Evolutionary conservation across 1,140 invertebrate species (phyloP), one percentile per base, ranked within the genome.

Genomic region (Belonocnema kinseyi): DNA sequence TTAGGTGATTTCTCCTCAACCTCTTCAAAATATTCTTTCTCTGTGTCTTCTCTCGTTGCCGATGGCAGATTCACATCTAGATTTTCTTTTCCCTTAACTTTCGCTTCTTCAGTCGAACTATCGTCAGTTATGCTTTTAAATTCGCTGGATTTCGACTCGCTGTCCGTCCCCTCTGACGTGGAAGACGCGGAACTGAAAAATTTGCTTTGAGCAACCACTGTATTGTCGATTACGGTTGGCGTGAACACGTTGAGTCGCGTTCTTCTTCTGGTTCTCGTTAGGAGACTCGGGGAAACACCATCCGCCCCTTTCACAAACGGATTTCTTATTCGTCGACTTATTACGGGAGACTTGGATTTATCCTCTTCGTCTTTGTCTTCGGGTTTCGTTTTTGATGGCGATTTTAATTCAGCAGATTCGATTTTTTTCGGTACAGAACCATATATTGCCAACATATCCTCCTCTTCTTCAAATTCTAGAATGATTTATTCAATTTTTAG

Each of bases 191-290:
- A 46, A 46, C 40, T 56, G 76, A 89, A 89, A 80, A 85, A 89
- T 84, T 86, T 83, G 46, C 88, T 89, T 58, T 83, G 61, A 11
- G 70, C 13, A 5, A 85, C 58, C 7, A 50, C 77, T 21, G 79
- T 75, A 21, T 85, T 74, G 74, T 89, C 88, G 61, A 89, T 87
- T 10, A 89, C 82, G 10, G 88, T 89, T 16, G 84, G 83, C 19
- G 76, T 85, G 16, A 85, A 82, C 33, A 83, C 72, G 14, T 82
- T 73, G 26, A 85, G 75, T n/a, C 78, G 51, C 7, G 78, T 51
- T 11, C 80, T 75, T 72, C 74, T 84, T 53, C 81, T 80, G 14
- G 79, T 79, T 75, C 78, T 82, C 2, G 52, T 79, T 17, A 86
- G 61, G 33, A 84, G 76, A 77, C 78, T 86, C n/a, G 85, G 85